phyloP scores from a whole-genome alignment of 2,888 invertebrate species.

The Galerucella calmariensis region DNA sequence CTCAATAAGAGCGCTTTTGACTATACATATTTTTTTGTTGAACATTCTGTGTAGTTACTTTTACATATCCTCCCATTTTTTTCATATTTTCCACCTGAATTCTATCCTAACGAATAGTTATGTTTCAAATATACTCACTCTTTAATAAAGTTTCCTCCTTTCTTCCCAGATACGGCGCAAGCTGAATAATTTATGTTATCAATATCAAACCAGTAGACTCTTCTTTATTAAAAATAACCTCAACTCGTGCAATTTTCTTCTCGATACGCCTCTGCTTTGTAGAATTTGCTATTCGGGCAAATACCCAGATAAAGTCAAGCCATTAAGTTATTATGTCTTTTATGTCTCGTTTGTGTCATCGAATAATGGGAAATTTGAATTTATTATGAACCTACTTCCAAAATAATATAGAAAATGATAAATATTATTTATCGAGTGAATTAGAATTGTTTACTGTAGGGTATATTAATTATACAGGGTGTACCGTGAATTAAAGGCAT shows the following conservation, averaged over 20 bases:
- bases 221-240: neutral
- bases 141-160: no score
- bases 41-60: no score
- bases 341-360: conserved; percentile 20
- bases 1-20: no score
- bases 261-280: neutral
- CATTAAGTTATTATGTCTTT: conserved; percentile 22
- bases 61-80: no score
- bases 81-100: no score
- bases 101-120: no score
- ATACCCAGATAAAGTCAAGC: conserved; percentile 22
- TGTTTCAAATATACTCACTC: no score
- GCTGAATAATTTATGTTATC: no score
- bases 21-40: no score
- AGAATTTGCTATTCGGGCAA: conserved; percentile 16
- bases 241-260: neutral
- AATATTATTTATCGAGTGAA: neutral
- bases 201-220: neutral
- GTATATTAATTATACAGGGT: neutral
- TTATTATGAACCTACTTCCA: neutral
- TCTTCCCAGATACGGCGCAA: no score
- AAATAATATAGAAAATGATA: neutral
- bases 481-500: no score
- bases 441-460: neutral
- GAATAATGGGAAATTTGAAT: conserved; percentile 19